These are phyloP conservation scores for Poeciliopsis gracilis DNA, from an alignment of 2,797 vertebrate species.

Conservation along the genomic window DNA sequence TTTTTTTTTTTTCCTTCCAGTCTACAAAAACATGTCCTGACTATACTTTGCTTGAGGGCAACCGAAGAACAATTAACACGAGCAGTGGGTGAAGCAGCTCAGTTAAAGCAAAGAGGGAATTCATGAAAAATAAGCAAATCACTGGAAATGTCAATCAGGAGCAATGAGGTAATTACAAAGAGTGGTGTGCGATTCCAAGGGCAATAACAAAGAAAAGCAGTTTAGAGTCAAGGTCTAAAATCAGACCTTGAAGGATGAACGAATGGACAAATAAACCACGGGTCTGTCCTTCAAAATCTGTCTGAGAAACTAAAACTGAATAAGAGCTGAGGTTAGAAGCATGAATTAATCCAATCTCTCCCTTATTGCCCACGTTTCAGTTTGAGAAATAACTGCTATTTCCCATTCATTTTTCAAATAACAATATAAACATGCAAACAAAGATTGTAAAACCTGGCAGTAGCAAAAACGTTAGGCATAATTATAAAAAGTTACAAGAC, in stretches of 20 bases:
- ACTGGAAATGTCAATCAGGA: slow-evolving; percentile 77
- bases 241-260: slow-evolving; percentile 63
- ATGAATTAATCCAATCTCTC: slow-evolving; percentile 71
- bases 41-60: slow-evolving; percentile 68
- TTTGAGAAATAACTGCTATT: slow-evolving; percentile 38
- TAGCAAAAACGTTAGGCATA: slow-evolving; percentile 79
- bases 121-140: slow-evolving; percentile 82
- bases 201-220: slow-evolving; percentile 59
- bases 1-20: slow-evolving; percentile 55
- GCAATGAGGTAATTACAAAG: slow-evolving; percentile 73
- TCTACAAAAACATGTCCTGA: slow-evolving; percentile 88
- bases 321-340: slow-evolving; percentile 71
- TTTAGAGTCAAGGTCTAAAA: slow-evolving; percentile 59
- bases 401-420: slow-evolving; percentile 35
- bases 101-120: slow-evolving; percentile 72
- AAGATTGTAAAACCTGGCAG: slow-evolving; percentile 72
- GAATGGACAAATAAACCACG: slow-evolving; percentile 64
- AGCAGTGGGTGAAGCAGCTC: slow-evolving; percentile 66
- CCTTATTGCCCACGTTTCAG: slow-evolving; percentile 47
- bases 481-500: slow-evolving; percentile 89
- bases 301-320: slow-evolving; percentile 50
- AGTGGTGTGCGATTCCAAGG: slow-evolving; percentile 63
- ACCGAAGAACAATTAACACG: slow-evolving; percentile 78
- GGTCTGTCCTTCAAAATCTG: slow-evolving; percentile 52
- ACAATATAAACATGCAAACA: slow-evolving; percentile 12